These are phyloP conservation scores for Phymorhynchus buccinoides DNA, from an alignment of 1,140 invertebrate species.

Conservation along the genomic window DNA sequence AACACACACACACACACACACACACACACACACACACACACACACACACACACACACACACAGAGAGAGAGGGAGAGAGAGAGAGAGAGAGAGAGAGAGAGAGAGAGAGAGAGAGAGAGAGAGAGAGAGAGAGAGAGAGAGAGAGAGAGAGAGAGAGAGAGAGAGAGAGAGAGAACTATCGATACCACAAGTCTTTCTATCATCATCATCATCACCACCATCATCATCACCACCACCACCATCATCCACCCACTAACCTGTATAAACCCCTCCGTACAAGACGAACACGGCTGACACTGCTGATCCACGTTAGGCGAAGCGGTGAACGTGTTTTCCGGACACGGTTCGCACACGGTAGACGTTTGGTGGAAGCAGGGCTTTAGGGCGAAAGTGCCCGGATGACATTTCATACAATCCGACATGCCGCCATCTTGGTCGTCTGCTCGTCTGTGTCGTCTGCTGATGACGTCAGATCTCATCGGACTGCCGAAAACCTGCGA, in stretches of 20 bases:
- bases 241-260: slow-evolving; percentile 16
- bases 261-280: neutral
- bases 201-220: slow-evolving; percentile 39
- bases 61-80: neutral
- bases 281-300: slow-evolving; percentile 30
- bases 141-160: neutral
- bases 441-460: slow-evolving; percentile 1
- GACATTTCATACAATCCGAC: slow-evolving; percentile 1
- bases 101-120: neutral
- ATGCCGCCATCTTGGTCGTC: neutral
- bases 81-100: neutral
- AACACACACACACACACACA: too few relatives aligned
- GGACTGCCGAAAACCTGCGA: neutral
- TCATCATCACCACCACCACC: slow-evolving; percentile 36
- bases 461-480: neutral
- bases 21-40: neutral
- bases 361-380: slow-evolving; percentile 5
- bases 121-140: neutral
- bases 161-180: neutral
- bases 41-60: neutral
- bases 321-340: slow-evolving; percentile 2
- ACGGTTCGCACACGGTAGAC: neutral
- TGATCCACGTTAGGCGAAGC: neutral
- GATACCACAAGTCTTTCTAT: slow-evolving; percentile 26
- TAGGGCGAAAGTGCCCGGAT: neutral